Evolutionary conservation across 1,140 invertebrate species (phyloP), one percentile per base, ranked within the genome.

Genomic region (Trichonephila inaurata): DNA sequence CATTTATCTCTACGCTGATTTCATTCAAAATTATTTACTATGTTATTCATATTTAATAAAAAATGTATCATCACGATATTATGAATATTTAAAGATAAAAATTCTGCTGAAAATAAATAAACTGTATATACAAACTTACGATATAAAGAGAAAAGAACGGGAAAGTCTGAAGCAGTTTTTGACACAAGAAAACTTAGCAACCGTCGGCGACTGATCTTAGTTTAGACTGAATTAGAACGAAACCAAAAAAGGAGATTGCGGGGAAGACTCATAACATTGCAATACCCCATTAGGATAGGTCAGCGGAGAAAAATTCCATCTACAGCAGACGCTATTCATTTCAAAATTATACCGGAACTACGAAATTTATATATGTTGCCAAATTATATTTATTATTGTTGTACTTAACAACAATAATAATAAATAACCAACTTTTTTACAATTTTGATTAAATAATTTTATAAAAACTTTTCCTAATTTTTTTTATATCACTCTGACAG

Each of bases 221-320:
- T 77, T 40, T 83, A 66, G 51, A 44, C 40, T 64, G 61, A 88
- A 64, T 64, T 91, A 62, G 89, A 81, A 77, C 89, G 69, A 33
- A 81, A n/a, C 89, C 89, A 91, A 91, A 91, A 91, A 91, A 81
- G 89, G 89, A 51, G 51, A 91, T 91, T 10, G 61, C 18, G 44
- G 33, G 62, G 19, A 21, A 10, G 16, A n/a, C 10, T 81, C 19
- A 21, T 33, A 40, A 82, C 21, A 61, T 33, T 60, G n/a, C 69
- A 28, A 51, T 81, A 91, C 89, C 87, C 18, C 33, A 60, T 82
- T 81, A 19, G 89, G 89, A 82, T 81, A 81, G 51, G 72, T 91
- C 89, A 81, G 51, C 69, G 72, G 1, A n/a, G n/a, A 81, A 81
- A 82, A 91, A 91, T 91, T 91, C 72, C 58, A 77, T 82, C 60